These are phyloP conservation scores for Cryptus armator DNA, from an alignment of 2,888 invertebrate species.

Conservation along the genomic window DNA sequence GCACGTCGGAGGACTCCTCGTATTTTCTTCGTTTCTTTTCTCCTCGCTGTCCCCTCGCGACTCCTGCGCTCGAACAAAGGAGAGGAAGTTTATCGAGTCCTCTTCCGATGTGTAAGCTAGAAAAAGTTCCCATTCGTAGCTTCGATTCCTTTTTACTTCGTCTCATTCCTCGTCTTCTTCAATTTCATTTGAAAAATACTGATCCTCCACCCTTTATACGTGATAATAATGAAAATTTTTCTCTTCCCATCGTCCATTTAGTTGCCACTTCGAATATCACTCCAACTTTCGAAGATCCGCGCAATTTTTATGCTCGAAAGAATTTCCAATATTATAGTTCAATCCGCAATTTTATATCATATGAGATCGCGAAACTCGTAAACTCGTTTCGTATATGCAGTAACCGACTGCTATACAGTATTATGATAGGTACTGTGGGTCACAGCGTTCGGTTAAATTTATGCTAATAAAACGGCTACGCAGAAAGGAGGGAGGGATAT, in stretches of 20 bases:
- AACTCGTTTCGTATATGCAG: neutral
- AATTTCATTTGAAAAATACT: neutral
- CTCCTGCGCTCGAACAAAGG: conserved; percentile 52
- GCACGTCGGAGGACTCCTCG: conserved; percentile 35
- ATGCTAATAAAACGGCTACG: conserved; percentile 17
- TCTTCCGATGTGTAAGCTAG: conserved; percentile 21
- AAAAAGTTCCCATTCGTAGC: conserved; percentile 7
- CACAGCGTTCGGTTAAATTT: conserved; percentile 20
- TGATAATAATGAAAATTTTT: neutral
- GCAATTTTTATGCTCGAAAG: neutral
- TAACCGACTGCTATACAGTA: neutral
- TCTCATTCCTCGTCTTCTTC: conserved; percentile 19
- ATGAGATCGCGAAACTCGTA: neutral
- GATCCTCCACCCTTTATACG: neutral
- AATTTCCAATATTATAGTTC: conserved; percentile 5
- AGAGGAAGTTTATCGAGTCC: conserved; percentile 52
- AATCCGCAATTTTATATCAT: neutral
- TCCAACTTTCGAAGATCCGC: neutral
- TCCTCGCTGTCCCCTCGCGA: conserved; percentile 20
- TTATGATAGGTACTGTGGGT: neutral
- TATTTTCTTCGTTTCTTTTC: conserved; percentile 48
- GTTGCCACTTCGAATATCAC: neutral
- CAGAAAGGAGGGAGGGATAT: neutral
- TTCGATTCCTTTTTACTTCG: conserved; percentile 34
- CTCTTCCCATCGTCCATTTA: neutral